A percentile compares a stretch with the other conserved stretches of the same genome.
Evolutionary conservation across 2,113 vertebrate genomes (phyloP).

Genomic region (Megaceryle maxima): DNA sequence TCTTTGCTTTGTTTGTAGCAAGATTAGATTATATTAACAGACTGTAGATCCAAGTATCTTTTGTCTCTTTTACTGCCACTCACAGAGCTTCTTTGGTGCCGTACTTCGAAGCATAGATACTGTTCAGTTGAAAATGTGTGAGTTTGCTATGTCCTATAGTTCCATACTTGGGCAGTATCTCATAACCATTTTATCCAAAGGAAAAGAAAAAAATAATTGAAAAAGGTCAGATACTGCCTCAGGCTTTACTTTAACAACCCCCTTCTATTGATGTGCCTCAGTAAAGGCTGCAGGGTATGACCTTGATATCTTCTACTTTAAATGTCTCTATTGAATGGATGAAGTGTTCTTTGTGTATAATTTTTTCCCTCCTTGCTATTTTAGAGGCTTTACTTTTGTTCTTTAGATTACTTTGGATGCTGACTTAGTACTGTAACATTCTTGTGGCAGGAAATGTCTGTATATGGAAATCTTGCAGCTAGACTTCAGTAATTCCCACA

Average conservation of each 20-base stretch:
- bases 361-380: constrained; percentile 27
- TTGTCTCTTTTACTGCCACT: background rate
- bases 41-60: background rate
- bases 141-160: background rate
- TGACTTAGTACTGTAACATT: constrained; percentile 23
- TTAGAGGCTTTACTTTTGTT: constrained; percentile 50
- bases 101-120: background rate
- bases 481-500: constrained; percentile 70
- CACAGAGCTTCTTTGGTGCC: background rate
- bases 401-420: constrained; percentile 46
- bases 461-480: constrained; percentile 62
- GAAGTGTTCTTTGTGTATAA: constrained; percentile 28
- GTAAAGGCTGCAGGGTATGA: constrained; percentile 20
- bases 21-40: constrained; percentile 18
- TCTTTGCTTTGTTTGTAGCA: background rate
- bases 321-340: constrained; percentile 57
- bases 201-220: background rate
- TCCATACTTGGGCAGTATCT: background rate
- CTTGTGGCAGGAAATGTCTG: constrained; percentile 42
- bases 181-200: background rate
- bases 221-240: constrained; percentile 26
- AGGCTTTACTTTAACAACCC: constrained; percentile 17
- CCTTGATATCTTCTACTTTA: constrained; percentile 25
- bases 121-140: background rate
- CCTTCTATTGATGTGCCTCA: constrained; percentile 17